A percentile compares a stretch with the other conserved stretches of the same genome.
Evolutionary conservation across 2,797 vertebrate genomes (phyloP).

Genomic region (Chaetodon trifasciatus): DNA sequence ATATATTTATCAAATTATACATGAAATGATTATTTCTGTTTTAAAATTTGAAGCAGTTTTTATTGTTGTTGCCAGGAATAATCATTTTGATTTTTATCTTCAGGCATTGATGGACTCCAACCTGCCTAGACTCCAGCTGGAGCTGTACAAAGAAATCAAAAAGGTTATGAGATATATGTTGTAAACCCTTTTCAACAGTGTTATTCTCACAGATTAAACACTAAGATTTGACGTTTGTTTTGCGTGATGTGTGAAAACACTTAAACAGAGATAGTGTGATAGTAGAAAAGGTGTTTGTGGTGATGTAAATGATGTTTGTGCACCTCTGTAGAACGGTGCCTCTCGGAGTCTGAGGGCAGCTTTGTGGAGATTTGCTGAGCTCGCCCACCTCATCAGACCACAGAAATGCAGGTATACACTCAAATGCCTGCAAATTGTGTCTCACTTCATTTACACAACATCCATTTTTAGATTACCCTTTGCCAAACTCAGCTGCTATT

Average conservation of each 20-base stretch:
- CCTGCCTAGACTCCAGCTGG: constrained; percentile 95
- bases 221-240: background rate
- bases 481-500: too few species aligned
- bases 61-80: background rate
- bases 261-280: background rate
- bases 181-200: background rate
- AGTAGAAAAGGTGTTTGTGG: background rate
- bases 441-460: background rate
- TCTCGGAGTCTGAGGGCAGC: constrained; percentile 96
- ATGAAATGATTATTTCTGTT: background rate
- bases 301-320: background rate
- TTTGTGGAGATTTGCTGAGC: constrained; percentile 98
- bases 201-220: background rate
- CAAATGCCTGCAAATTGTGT: background rate
- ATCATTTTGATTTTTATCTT: constrained; percentile 14
- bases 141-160: constrained; percentile 99
- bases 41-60: background rate
- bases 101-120: constrained; percentile 98
- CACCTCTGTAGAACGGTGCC: constrained; percentile 91
- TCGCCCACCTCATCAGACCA: constrained; percentile 96
- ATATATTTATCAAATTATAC: background rate
- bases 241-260: background rate
- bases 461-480: too few species aligned
- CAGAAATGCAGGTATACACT: constrained; percentile 95
- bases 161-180: constrained; percentile 85